Base-by-base conservation (phyloP, 2,113 vertebrate species). In the Aegithalos caudatus region DNA sequence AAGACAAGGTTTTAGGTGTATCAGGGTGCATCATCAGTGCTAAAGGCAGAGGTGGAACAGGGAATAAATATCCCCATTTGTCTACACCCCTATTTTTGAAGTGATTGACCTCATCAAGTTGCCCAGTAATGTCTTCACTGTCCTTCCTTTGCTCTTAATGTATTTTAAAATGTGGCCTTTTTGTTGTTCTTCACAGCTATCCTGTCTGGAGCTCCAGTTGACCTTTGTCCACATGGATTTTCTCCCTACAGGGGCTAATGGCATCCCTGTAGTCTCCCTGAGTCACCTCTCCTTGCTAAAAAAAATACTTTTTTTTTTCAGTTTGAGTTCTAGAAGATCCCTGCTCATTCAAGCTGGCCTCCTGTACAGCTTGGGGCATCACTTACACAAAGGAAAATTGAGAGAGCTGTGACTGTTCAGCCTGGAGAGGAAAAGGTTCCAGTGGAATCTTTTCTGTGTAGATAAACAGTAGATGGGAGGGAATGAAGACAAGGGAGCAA, bases 1-100 rank as follows among this genome's bases (percentile, higher is more conserved):
- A 57, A 29, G 28, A 57, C 7, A 62, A n/a, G 21, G 23, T 24
- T 81, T 18, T 1, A 4, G 23, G n/a, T 15, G 4, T 38, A 31
- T 12, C 5, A 10, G 10, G 10, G 38, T 7, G 21, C 13, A 38
- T 35, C 11, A 53, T 4, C 0, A 0, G 4, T 53, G 25, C 27
- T 91, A 18, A 74, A 69, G 28, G 10, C 11, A 83, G 78, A 81
- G 25, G 16, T 4, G 0, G 14, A 51, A 5, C 45, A 62, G 23
- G 20, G 23, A 65, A 69, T 35, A 69, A 92, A 69, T 1, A 0
- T 48, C 37, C 53, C 12, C 0, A 0, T 82, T 92, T 54, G 33
- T 29, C 61, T 58, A 29, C 11, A 29, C 45, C 28, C 19, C 5
- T 73, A 14, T 45, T 60, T 89, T 35, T 74, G 53, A 53, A 16